Conservation (phyloP, 2,888 invertebrate species). For the Cryptus armator region DNA sequence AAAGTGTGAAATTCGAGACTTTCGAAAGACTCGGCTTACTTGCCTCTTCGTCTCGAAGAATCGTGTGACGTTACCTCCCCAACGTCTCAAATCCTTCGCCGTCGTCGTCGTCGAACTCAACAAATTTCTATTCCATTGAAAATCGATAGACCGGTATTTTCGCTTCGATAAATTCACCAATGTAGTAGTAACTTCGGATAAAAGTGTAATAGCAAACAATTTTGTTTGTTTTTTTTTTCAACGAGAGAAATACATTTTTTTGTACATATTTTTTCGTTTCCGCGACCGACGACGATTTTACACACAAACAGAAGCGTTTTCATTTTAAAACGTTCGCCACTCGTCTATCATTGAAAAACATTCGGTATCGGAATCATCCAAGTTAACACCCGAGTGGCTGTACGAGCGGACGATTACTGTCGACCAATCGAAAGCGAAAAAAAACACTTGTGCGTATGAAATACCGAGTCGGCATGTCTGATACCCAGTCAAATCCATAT, state of each 20-base stretch:
- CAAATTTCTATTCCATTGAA: constrained; percentile 48
- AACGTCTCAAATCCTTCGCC: constrained; percentile 49
- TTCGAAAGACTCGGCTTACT: neutral
- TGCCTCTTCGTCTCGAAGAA: constrained; percentile 16
- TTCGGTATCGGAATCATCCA: no score
- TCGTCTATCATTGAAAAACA: no score
- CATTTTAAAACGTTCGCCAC: no score
- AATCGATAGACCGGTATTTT: constrained; percentile 39
- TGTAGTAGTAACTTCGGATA: neutral
- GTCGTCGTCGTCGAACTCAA: constrained; percentile 18
- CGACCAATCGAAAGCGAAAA: no score
- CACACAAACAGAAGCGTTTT: no score
- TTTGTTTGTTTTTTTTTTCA: neutral
- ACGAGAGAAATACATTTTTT: neutral
- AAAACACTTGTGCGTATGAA: no score
- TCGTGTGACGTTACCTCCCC: constrained; percentile 22
- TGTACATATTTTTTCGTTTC: neutral
- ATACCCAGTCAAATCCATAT: no score
- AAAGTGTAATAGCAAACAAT: neutral
- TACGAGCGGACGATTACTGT: no score
- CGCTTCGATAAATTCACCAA: constrained; percentile 14
- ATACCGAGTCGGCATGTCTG: no score
- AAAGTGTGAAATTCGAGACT: constrained; percentile 53
- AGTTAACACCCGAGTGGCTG: no score
- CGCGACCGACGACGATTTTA: no score